Evolutionary conservation across 2,797 vertebrate genomes (phyloP), one percentile per base, ranked within the genome.

Genomic region (Epinephelus malabaricus): DNA sequence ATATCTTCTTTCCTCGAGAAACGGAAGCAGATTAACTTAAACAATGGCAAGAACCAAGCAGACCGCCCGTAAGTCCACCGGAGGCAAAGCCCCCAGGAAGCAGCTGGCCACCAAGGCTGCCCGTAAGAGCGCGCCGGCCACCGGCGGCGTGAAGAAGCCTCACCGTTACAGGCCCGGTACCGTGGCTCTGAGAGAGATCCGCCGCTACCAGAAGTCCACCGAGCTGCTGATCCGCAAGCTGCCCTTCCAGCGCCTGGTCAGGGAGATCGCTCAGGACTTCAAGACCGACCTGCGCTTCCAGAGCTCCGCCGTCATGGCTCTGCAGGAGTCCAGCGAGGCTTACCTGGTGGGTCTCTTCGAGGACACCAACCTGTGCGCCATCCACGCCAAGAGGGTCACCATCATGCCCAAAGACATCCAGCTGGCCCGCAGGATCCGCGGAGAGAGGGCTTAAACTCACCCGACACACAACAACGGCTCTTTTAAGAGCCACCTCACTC

Each of bases 341-440:
- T 82, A 82, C 69, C 73, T 82, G 63, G 79, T 82, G 4, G 79
- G 79, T 0, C 73, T 82, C 1, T 82, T 82, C 34, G 79, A 82
- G 73, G 79, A 82, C 56, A 82, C 79, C 56, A 82, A 82, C 34
- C 73, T 82, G 49, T 79, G 77, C 77, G 77, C 77, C 64, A 73
- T 78, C 53, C 75, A 78, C 69, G 74, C 74, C 46, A 82, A 82
- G 69, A 78, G 80, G 25, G 80, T 82, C 30, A 82, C 80, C 53
- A 82, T 82, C 80, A 82, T 82, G 80, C 80, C 80, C 64, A 73
- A 82, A 47, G 81, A 96, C 86, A 96, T 96, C 34, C 95, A 96
- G 84, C 95, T 96, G 0, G 95, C 96, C 83, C 95, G 96, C 68
- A 95, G 96, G 70, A 94, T 95, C 76, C 96, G 95, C 0, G 95